These are phyloP conservation scores for Pangasius mekongensis DNA, from an alignment of 2,797 vertebrate species.

Conservation along the genomic window DNA sequence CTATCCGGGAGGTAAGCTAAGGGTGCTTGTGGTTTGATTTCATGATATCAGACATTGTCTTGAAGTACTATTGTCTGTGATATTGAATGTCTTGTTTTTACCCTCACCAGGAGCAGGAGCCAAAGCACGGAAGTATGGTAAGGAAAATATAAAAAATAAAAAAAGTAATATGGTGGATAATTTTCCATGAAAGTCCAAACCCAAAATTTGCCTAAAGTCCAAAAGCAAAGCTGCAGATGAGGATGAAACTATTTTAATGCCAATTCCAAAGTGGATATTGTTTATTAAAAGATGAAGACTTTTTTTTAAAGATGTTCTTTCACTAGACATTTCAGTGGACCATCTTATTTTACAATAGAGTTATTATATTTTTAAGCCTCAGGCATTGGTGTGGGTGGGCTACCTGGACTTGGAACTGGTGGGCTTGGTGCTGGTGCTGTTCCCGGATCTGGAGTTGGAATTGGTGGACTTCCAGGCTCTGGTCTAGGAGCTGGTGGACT, in stretches of 20 bases:
- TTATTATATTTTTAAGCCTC: conserved; percentile 7
- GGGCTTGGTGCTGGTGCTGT: conserved; percentile 39
- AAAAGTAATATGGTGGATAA: not conserved
- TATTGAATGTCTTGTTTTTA: not conserved
- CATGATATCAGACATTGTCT: not conserved
- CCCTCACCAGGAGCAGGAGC: conserved; percentile 45
- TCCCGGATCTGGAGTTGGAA: conserved; percentile 25
- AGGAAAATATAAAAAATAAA: conserved; percentile 19
- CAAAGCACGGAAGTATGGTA: conserved; percentile 59
- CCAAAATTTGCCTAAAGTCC: not conserved
- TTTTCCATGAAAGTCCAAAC: not conserved
- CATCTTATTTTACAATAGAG: not conserved
- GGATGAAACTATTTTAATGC: not conserved
- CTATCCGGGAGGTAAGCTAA: conserved; percentile 52
- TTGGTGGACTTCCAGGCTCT: conserved; percentile 47
- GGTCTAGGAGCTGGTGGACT: conserved; percentile 35
- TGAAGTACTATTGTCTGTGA: not conserved
- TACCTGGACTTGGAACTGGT: conserved; percentile 25
- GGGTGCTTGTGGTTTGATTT: not conserved
- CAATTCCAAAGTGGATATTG: not conserved
- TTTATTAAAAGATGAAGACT: not conserved
- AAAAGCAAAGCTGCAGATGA: not conserved
- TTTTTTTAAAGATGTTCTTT: not conserved
- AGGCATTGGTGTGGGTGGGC: conserved; percentile 44
- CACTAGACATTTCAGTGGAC: not conserved